Conservation (phyloP, 2,797 vertebrate genomes). For the Tachyglossus aculeatus region DNA sequence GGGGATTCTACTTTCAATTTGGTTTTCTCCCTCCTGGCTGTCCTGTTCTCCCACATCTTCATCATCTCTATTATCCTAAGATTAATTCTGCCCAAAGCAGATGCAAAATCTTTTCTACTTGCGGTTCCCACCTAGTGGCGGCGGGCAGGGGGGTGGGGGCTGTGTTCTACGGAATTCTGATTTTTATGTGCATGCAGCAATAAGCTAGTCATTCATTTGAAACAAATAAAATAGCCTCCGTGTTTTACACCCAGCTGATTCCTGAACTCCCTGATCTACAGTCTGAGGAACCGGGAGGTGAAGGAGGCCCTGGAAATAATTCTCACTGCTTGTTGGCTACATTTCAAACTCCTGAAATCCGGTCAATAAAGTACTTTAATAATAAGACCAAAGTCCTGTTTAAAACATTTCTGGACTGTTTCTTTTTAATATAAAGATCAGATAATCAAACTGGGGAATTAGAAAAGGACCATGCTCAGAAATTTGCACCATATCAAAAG, state of each 20-base stretch:
- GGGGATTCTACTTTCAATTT: conserved; percentile 38
- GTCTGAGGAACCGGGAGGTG: conserved; percentile 41
- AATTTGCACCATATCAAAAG: no score
- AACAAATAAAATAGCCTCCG: conserved; percentile 23
- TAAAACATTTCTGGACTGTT: no score
- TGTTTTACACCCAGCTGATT: conserved; percentile 27
- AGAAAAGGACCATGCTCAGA: no score
- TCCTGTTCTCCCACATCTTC: background rate
- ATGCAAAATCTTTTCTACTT: background rate
- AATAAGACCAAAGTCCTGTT: no score
- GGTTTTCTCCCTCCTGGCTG: background rate
- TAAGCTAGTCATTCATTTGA: conserved; percentile 4
- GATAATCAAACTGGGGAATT: no score
- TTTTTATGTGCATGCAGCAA: conserved; percentile 36
- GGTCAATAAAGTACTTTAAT: background rate
- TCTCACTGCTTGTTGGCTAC: background rate
- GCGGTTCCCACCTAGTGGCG: conserved; percentile 30
- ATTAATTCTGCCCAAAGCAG: background rate
- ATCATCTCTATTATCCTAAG: background rate
- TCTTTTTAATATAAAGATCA: no score
- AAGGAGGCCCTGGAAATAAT: conserved; percentile 8
- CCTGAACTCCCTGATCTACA: no score
- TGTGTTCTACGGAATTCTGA: conserved; percentile 19
- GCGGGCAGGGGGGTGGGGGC: no score
- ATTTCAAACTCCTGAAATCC: background rate